Percentiles rank a stretch among this genome's conserved stretches.
Evolutionary conservation across 2,888 invertebrate genomes (phyloP).

Genomic region (Poecilus cupreus): DNA sequence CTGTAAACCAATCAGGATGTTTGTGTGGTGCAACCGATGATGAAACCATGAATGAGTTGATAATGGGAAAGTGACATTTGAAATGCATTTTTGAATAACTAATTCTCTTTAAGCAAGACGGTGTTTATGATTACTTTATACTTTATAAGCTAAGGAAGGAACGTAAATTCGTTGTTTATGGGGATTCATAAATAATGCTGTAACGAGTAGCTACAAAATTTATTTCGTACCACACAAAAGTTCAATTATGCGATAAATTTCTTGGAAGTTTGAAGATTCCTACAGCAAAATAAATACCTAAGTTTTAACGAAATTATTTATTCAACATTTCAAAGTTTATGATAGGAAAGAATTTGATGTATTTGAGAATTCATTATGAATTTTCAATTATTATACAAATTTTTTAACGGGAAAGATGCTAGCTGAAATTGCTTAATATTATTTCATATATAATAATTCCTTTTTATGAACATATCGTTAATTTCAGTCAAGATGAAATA

Average conservation of each 20-base stretch:
- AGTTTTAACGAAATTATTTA: not conserved
- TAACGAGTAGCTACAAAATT: not conserved
- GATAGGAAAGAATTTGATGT: too few relatives aligned
- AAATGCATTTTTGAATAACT: conserved; percentile 13
- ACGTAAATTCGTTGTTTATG: not conserved
- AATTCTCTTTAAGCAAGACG: not conserved
- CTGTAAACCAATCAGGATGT: not conserved
- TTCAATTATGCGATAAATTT: not conserved
- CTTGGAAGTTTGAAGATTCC: not conserved
- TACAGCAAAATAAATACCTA: not conserved
- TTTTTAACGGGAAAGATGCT: too few relatives aligned
- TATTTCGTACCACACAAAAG: not conserved
- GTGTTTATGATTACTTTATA: not conserved
- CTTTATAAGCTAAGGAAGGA: not conserved
- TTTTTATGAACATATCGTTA: too few relatives aligned
- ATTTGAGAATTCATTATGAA: too few relatives aligned
- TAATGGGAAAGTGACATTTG: not conserved
- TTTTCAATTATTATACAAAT: too few relatives aligned
- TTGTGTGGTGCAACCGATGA: not conserved
- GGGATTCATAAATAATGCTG: not conserved
- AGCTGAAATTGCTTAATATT: too few relatives aligned
- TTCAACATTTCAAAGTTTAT: too few relatives aligned
- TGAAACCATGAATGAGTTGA: not conserved
- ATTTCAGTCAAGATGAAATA: too few relatives aligned
- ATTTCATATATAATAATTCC: too few relatives aligned